Conservation (phyloP, 2,797 vertebrate species). For the Onychomys leucogaster region DNA sequence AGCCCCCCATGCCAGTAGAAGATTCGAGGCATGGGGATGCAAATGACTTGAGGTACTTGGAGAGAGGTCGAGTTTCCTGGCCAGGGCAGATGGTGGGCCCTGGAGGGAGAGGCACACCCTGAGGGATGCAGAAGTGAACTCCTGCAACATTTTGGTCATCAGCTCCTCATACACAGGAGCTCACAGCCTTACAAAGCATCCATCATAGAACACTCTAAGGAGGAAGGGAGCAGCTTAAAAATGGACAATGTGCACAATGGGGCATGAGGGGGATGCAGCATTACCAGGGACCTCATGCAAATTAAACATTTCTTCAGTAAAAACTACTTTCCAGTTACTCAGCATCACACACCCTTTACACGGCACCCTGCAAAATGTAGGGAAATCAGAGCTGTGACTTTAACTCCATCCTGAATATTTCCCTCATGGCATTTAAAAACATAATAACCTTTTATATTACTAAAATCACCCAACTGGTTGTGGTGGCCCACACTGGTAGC, state of each 20-base stretch:
- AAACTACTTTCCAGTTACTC: neutral
- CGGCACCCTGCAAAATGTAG: slow-evolving; percentile 60
- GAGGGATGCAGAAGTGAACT: neutral
- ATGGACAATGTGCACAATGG: neutral
- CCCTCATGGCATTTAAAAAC: slow-evolving; percentile 65
- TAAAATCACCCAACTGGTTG: neutral
- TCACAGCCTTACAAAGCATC: slow-evolving; percentile 65
- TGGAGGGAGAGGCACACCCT: neutral
- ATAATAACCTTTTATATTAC: slow-evolving; percentile 54
- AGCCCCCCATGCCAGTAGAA: slow-evolving; percentile 14
- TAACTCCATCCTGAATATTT: slow-evolving; percentile 48
- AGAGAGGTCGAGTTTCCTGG: slow-evolving; percentile 28
- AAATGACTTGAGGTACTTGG: slow-evolving; percentile 24
- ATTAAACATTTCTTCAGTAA: neutral
- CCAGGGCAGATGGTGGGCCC: neutral
- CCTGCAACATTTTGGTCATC: neutral
- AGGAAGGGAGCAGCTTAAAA: slow-evolving; percentile 54
- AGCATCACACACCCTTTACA: slow-evolving; percentile 10
- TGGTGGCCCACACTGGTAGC: neutral
- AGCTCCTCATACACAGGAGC: neutral
- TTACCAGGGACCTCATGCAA: neutral
- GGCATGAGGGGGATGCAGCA: neutral
- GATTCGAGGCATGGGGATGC: slow-evolving; percentile 7
- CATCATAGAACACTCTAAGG: slow-evolving; percentile 62
- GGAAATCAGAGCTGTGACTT: slow-evolving; percentile 36